Base-by-base conservation (phyloP, 2,888 invertebrate genomes). In the Frankliniella fusca region DNA sequence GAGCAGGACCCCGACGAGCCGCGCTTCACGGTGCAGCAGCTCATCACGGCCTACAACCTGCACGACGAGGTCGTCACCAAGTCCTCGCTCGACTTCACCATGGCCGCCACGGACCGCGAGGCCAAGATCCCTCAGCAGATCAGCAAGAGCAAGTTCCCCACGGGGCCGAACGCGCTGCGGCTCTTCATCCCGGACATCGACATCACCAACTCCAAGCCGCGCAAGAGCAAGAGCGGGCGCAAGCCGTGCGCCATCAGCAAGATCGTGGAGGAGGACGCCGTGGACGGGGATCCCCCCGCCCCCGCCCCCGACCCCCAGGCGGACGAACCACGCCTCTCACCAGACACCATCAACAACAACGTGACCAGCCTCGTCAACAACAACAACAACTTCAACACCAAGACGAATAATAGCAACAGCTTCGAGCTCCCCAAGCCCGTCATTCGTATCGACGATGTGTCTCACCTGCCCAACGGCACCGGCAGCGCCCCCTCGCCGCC, bases 181-280 rank as follows among this genome's bases (percentile, higher is more conserved):
- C 86, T 89, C 3, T 89, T 89, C 83, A 89, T 89, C 48, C 89
- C 89, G 9, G 89, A 89, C 82, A 89, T 89, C 50, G 87, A 88
- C 81, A 85, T 86, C 49, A 83, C 84, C 27, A 76, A 76, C 70
- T 9, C 27, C 70, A 76, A 76, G 70, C 23, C 70, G 8, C 70
- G 70, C 27, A 76, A 23, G 70, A 76, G 23, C 70, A 76, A 76
- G 70, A 76, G 10, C 61, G 61, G 61, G 27, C 23, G 70, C 70
- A 76, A 76, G 27, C 70, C 27, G 3, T n/a, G 23, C 70, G 23
- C 70, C 70, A 76, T 76, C 27, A 27, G 27, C 23, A 76, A 76
- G 70, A 76, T 76, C 27, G 23, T 27, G 23, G 70, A 76, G 9
- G 70, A 76, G 70, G 70, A 70, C n/a, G 9, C 70, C 11, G 23